Evolutionary conservation across 2,797 vertebrate species (phyloP).

Genomic region (Darevskia mixta): DNA sequence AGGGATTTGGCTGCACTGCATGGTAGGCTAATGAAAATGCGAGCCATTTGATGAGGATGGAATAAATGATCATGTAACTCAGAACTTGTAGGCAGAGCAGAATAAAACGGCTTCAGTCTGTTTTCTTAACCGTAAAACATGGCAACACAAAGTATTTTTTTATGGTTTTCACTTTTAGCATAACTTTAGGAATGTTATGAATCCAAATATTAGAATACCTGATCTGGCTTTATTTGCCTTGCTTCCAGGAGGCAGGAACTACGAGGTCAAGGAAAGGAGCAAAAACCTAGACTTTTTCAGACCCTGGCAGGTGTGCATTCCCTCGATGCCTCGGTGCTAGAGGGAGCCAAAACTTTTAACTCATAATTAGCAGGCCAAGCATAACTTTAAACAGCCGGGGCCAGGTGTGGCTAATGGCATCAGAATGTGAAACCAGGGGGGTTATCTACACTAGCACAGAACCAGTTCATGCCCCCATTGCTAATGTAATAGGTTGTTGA

Average conservation of each 20-base stretch:
- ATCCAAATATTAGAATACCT: conserved; percentile 2
- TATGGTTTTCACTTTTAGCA: neutral
- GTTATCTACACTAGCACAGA: neutral
- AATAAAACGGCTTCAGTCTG: neutral
- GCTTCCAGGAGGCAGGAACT: neutral
- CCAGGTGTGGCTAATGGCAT: neutral
- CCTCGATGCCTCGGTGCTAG: neutral
- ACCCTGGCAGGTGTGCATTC: neutral
- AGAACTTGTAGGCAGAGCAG: neutral
- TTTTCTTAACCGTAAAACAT: neutral
- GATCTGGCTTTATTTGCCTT: neutral
- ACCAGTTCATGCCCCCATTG: neutral
- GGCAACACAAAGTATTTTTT: neutral
- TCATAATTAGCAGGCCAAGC: neutral
- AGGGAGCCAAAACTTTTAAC: neutral
- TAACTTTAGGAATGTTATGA: conserved; percentile 2
- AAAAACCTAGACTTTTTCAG: neutral
- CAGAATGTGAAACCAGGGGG: neutral
- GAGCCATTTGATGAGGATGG: neutral
- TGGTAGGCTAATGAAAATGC: neutral
- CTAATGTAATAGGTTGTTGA: too few species aligned
- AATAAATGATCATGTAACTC: neutral
- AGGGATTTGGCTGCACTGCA: neutral
- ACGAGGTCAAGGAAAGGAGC: neutral
- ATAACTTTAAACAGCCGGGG: neutral